Evolutionary conservation across 2,113 vertebrate genomes (phyloP), one percentile per base, ranked within the genome.

Genomic region (Cryptoleucopteryx plumbea): DNA sequence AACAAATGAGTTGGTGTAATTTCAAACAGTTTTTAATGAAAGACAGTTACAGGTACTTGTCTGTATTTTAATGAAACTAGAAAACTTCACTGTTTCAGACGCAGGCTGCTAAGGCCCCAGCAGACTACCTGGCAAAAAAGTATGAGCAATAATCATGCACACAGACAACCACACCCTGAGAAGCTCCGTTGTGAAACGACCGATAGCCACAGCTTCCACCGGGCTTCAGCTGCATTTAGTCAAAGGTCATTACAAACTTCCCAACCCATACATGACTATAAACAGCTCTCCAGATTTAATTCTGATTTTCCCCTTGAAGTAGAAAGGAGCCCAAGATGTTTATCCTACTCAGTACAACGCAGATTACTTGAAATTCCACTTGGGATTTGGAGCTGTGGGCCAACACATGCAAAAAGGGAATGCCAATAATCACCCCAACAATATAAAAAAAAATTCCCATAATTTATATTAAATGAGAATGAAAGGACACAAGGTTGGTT

Each of bases 211-310:
- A 17, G 80, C 78, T 89, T 77, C 85, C 94, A 63, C 36, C 1
- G 2, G 62, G 77, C 62, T 56, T 84, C 77, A 73, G 80, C 88
- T 52, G 90, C 38, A 2, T 25, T 42, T 6, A 92, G 96, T 55
- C 97, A 98, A 98, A 98, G 98, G 97, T 97, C 97, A 88, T 8
- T 22, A 52, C 11, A 10, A 92, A 31, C 86, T 63, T 67, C 21
- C 56, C 90, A 82, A 26, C 86, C 91, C 96, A 21, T 21, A 42
- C 21, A 13, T 3, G 2, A 1, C 65, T 5, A 62, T 29, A 59
- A 34, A 27, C 45, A n/a, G 42, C 38, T 70, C 86, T 63, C 25
- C 32, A n/a, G 27, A 10, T 15, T 55, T 27, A 29, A 50, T 62
- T 38, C 13, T 4, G 32, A 25, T 61, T 77, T 66, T 27, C 43